These are phyloP conservation scores for Danio jaintianensis DNA, from an alignment of 2,797 vertebrate genomes.

Conservation along the genomic window DNA sequence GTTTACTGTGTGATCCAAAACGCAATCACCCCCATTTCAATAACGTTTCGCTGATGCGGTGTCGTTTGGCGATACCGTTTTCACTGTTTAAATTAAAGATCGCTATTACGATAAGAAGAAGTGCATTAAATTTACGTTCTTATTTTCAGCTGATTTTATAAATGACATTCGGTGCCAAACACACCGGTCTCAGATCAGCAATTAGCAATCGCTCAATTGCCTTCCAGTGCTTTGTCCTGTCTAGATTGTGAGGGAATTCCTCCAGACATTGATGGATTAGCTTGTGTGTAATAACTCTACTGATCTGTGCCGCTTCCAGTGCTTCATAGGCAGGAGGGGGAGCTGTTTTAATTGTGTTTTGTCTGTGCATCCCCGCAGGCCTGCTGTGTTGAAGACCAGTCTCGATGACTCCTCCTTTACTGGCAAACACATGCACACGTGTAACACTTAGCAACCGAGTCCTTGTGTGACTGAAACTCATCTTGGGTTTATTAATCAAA, in stretches of 20 bases:
- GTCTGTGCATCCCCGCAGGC: slow-evolving; percentile 71
- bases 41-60: not conserved
- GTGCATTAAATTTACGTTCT: not conserved
- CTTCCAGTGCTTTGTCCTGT: slow-evolving; percentile 56
- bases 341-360: slow-evolving; percentile 77
- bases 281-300: slow-evolving; percentile 71
- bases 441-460: slow-evolving; percentile 46
- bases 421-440: slow-evolving; percentile 45
- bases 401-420: slow-evolving; percentile 49
- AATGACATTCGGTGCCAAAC: slow-evolving; percentile 2
- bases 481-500: slow-evolving; percentile 71
- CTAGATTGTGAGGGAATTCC: slow-evolving; percentile 56
- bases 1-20: slow-evolving; percentile 16
- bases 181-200: slow-evolving; percentile 42
- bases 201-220: slow-evolving; percentile 42
- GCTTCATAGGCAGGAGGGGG: slow-evolving; percentile 69
- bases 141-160: not conserved
- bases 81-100: slow-evolving; percentile 23
- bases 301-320: slow-evolving; percentile 71
- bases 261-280: slow-evolving; percentile 81
- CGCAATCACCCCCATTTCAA: slow-evolving; percentile 11
- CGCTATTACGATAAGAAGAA: slow-evolving; percentile 13
- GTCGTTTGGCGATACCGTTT: slow-evolving; percentile 20
- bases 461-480: slow-evolving; percentile 63
- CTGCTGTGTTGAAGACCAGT: slow-evolving; percentile 46